Percentiles rank a stretch among this genome's conserved stretches.
Evolutionary conservation across 2,113 vertebrate species (phyloP).

Genomic region (Paraplagusia blochii): DNA sequence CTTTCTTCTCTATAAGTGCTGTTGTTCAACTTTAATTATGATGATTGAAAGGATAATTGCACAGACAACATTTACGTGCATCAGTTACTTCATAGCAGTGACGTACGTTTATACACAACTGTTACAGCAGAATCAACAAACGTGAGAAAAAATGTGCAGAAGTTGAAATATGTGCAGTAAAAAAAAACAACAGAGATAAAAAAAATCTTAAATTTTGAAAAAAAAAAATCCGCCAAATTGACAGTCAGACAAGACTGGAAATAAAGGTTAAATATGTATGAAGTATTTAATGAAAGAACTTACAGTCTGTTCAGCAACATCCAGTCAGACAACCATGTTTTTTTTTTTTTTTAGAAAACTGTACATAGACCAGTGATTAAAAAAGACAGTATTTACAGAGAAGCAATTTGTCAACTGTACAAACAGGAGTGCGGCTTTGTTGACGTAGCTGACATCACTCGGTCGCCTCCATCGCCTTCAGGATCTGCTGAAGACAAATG

Average conservation of each 20-base stretch:
- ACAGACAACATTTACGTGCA: background rate
- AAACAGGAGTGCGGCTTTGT: constrained; percentile 1
- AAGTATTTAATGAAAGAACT: constrained; percentile 8
- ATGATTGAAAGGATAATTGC: background rate
- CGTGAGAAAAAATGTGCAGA: too few species aligned
- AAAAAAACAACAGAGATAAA: too few species aligned
- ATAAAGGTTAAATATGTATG: constrained; percentile 11
- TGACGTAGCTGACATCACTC: background rate
- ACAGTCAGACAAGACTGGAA: constrained; percentile 1
- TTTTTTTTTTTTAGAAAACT: constrained; percentile 5
- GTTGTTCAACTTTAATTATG: constrained; percentile 20
- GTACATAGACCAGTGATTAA: constrained; percentile 16
- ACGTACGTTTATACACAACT: constrained; percentile 27
- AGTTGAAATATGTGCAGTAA: too few species aligned
- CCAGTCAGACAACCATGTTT: background rate
- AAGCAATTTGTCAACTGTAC: constrained; percentile 23
- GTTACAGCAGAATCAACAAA: background rate
- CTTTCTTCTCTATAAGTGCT: background rate
- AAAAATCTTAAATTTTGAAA: too few species aligned
- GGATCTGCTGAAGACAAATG: constrained; percentile 23
- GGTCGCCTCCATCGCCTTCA: background rate
- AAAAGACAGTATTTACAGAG: constrained; percentile 42
- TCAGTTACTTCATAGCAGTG: constrained; percentile 26
- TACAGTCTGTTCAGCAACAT: constrained; percentile 12
- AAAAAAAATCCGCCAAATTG: too few species aligned